phyloP scores from a whole-genome alignment of 2,113 vertebrate genomes.

The Murina feae region DNA sequence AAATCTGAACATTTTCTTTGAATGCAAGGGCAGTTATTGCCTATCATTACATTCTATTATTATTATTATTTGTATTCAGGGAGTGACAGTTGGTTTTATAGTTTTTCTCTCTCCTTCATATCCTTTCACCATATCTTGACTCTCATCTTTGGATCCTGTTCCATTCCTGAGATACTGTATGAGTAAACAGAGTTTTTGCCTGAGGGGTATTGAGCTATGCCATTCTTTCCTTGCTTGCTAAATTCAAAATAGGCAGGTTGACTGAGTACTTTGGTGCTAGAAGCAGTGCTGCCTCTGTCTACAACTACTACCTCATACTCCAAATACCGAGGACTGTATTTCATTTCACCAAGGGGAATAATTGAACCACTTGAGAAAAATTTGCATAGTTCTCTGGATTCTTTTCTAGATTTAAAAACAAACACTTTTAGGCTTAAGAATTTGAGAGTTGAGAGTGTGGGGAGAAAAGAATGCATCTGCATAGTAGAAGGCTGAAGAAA shows the following conservation, averaged over 20 bases:
- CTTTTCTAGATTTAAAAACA: conserved; percentile 18
- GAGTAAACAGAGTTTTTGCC: neutral
- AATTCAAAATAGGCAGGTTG: neutral
- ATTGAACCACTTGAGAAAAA: neutral
- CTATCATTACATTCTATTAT: neutral
- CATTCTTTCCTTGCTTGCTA: neutral
- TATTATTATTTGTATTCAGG: neutral
- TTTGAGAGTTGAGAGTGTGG: neutral
- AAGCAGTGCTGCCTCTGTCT: neutral
- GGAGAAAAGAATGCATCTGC: conserved; percentile 30
- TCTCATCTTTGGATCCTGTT: neutral
- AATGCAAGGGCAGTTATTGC: neutral
- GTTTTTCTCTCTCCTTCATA: neutral
- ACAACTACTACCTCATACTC: neutral
- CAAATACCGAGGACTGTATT: neutral
- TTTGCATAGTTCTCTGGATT: neutral
- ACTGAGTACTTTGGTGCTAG: neutral
- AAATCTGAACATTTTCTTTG: neutral
- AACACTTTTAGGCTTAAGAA: neutral
- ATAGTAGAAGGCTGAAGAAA: conserved; percentile 9
- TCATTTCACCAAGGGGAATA: neutral
- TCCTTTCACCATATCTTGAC: neutral
- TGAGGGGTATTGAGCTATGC: neutral
- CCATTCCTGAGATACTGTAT: neutral
- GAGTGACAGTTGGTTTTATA: neutral